Conservation (phyloP, 2,797 vertebrate species). For the Nannoperca obscura region DNA sequence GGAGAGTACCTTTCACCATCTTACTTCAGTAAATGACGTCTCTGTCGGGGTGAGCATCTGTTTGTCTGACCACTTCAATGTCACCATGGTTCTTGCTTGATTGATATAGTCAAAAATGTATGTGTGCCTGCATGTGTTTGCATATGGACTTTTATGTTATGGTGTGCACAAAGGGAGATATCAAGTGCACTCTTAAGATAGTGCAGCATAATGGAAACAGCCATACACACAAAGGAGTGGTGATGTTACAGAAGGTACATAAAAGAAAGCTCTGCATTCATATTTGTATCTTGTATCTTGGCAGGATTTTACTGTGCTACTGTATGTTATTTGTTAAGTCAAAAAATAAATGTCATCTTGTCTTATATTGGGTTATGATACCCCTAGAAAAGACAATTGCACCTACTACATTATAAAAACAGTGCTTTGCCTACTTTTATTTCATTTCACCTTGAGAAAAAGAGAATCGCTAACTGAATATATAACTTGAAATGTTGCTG, state of each 20-base stretch:
- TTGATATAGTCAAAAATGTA: conserved; percentile 5
- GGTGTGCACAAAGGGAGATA: background rate
- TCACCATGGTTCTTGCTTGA: conserved; percentile 9
- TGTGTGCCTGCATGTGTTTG: conserved; percentile 7
- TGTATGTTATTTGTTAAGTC: background rate
- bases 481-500: background rate
- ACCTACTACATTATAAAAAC: background rate
- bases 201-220: background rate
- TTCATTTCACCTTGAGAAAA: background rate
- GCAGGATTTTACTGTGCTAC: background rate
- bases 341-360: background rate
- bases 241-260: conserved; percentile 1
- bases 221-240: conserved; percentile 9
- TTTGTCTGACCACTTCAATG: background rate
- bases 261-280: background rate
- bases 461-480: background rate
- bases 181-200: background rate
- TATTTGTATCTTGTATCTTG: background rate
- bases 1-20: conserved; percentile 10
- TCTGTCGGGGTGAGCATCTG: conserved; percentile 12
- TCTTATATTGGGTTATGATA: background rate
- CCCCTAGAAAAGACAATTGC: background rate
- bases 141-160: background rate
- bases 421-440: background rate
- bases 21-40: conserved; percentile 14